Base-by-base conservation (phyloP, 2,888 invertebrate species). In the Apotomis turbidana region DNA sequence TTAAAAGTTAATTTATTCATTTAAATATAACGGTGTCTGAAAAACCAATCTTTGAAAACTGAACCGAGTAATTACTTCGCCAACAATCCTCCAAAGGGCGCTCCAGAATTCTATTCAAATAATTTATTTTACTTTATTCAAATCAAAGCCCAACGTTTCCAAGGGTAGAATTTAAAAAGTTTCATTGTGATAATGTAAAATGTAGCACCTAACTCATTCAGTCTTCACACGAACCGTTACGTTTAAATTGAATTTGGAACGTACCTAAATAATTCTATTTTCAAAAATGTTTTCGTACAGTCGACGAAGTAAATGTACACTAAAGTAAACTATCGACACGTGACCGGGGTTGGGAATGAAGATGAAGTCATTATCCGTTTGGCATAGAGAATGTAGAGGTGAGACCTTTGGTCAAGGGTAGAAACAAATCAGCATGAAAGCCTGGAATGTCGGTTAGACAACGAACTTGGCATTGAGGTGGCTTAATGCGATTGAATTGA, bases 391-490 rank as follows among this genome's bases (percentile, higher is more conserved):
- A 46, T 46, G 44, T 46, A 59, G 13, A 54, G 60, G 58, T 54
- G 67, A 49, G 68, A 62, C 59, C 63, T 61, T 61, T 71, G 72
- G 73, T 83, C 82, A 80, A 83, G 82, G 81, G 82, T 79, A 78
- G 82, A 85, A 89, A 87, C 88, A 89, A 89, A 92, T 91, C 89
- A 90, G 78, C 72, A 77, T 82, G 84, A 91, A 81, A 90, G 89
- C 86, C 74, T 70, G 77, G 76, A 77, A 78, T 78, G 78, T 67
- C 63, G 68, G 73, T 66, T 64, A 66, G 71, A 76, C 72, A 73
- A 74, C 85, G 90, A 90, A 90, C 90, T 90, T 91, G 90, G 89
- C 90, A 90, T 90, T 91, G 90, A 84, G 75, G 74, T 74, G 70
- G 51, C 72, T 71, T 79, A 83, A 83, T 83, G 83, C 80, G 83